Evolutionary conservation across 2,888 invertebrate genomes (phyloP).

Genomic region (Cotesia congregata): DNA sequence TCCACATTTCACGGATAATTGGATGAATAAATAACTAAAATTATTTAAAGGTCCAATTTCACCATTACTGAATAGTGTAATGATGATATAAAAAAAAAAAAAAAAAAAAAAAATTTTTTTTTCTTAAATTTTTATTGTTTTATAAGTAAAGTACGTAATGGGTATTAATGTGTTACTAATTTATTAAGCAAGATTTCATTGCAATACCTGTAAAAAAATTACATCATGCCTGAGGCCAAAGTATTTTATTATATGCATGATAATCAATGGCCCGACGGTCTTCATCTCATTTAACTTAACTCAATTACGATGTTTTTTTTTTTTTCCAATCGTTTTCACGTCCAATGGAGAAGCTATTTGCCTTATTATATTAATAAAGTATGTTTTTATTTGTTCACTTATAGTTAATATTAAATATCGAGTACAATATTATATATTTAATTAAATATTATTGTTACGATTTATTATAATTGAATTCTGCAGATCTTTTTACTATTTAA

Average conservation of each 20-base stretch:
- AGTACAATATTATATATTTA: background rate
- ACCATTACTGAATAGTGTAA: constrained; percentile 49
- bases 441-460: background rate
- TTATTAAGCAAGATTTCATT: constrained; percentile 13
- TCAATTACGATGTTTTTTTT: background rate
- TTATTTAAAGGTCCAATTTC: constrained; percentile 49
- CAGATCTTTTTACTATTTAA: background rate
- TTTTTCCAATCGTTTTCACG: constrained; percentile 8
- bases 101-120: constrained; percentile 13
- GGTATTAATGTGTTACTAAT: constrained; percentile 18
- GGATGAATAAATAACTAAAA: constrained; percentile 44
- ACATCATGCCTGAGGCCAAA: background rate
- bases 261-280: constrained; percentile 6
- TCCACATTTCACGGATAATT: constrained; percentile 58
- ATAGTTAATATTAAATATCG: background rate
- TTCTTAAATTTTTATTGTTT: background rate
- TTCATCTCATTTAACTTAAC: constrained; percentile 21
- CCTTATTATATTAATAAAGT: background rate
- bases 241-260: constrained; percentile 16
- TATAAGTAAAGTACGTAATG: background rate
- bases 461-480: background rate
- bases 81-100: constrained; percentile 7
- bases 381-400: constrained; percentile 10
- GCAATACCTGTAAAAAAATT: background rate
- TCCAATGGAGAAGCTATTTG: background rate